Conservation (phyloP, 2,797 vertebrate genomes). For the Gallinago stenura region DNA sequence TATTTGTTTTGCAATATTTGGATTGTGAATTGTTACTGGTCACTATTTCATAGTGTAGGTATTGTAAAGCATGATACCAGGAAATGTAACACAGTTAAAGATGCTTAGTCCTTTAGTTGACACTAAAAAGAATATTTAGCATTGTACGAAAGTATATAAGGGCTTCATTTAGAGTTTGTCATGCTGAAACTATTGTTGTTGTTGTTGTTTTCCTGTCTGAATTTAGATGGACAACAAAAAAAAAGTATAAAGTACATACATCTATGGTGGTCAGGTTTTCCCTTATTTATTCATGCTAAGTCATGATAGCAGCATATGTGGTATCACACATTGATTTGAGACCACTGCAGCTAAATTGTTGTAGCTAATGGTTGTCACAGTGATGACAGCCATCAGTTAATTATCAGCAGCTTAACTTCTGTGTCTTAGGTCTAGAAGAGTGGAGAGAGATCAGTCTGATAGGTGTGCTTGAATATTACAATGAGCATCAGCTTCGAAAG, state of each 20-base stretch:
- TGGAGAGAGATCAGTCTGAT: not conserved
- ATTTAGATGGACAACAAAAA: not conserved
- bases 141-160: not conserved
- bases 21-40: slow-evolving; percentile 34
- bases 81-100: not conserved
- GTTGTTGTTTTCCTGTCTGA: not conserved
- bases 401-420: not conserved
- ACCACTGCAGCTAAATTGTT: not conserved
- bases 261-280: not conserved
- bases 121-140: not conserved
- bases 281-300: not conserved
- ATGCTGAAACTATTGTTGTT: not conserved
- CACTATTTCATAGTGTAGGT: slow-evolving; percentile 15
- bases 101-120: not conserved
- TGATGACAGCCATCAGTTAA: not conserved
- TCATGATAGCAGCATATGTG: not conserved
- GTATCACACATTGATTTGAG: not conserved
- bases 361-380: not conserved
- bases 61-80: not conserved
- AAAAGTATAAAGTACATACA: not conserved
- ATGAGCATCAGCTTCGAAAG: not conserved
- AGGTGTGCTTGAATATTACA: not conserved
- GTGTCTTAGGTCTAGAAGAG: not conserved
- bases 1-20: slow-evolving; percentile 50
- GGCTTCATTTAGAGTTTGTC: slow-evolving; percentile 37